Base-by-base conservation (phyloP, 2,888 invertebrate genomes). In the Stictocephala bisonia region DNA sequence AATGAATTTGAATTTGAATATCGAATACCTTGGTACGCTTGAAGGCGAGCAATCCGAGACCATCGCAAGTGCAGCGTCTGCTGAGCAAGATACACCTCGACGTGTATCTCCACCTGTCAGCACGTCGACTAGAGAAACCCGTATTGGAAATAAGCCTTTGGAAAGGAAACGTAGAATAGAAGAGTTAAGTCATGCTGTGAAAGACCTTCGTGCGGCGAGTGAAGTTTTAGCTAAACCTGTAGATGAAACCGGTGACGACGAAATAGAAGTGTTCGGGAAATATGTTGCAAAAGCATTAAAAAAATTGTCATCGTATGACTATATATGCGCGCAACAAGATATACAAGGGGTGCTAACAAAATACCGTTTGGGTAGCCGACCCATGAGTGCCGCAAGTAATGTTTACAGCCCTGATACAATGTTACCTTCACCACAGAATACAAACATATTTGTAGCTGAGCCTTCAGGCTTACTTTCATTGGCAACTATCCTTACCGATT, bases 341-440 rank as follows among this genome's bases (percentile, higher is more conserved):
- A 60, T 60, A 26, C 60, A 60, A 9, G 60, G 35, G 20, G 3
- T 60, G 6, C 27, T 31, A 18, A 60, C 22, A 22, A 60, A 60
- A 40, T 29, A 60, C 40, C 29, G 60, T n/a, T 22, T 60, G 13
- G 15, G 40, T 40, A 11, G n/a, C n/a, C n/a, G n/a, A n/a, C n/a
- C n/a, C n/a, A n/a, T n/a, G n/a, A n/a, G n/a, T n/a, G n/a, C n/a
- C n/a, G n/a, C n/a, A n/a, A n/a, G n/a, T n/a, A n/a, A n/a, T n/a
- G n/a, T n/a, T n/a, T n/a, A n/a, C n/a, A n/a, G n/a, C n/a, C n/a
- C n/a, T n/a, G n/a, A n/a, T n/a, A n/a, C n/a, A n/a, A n/a, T n/a
- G n/a, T n/a, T n/a, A n/a, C n/a, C n/a, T n/a, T n/a, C n/a, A n/a
- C n/a, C n/a, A n/a, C n/a, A n/a, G n/a, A n/a, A n/a, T n/a, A n/a